Percentiles rank a stretch among this genome's conserved stretches.
phyloP scores from a whole-genome alignment of 2,797 vertebrate genomes.

The Spheniscus humboldti region DNA sequence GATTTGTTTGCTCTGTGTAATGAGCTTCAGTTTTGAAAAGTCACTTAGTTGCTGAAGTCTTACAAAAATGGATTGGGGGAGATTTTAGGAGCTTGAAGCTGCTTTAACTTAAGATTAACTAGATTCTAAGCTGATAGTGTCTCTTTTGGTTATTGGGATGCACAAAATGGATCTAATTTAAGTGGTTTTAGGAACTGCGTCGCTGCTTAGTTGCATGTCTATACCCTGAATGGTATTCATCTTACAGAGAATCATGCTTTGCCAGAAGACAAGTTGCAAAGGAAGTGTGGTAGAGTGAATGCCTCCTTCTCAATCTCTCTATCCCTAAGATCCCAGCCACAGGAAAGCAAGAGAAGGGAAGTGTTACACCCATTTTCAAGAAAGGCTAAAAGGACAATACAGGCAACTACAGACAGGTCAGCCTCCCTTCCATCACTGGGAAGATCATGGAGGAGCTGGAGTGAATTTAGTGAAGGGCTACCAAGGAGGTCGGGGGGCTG shows the following conservation, averaged over 20 bases:
- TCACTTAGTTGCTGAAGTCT: neutral
- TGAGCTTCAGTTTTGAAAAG: neutral
- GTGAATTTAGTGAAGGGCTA: neutral
- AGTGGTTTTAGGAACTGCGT: neutral
- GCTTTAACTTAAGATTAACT: neutral
- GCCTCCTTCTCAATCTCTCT: neutral
- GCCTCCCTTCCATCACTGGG: neutral
- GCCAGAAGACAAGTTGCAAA: neutral
- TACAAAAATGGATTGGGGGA: neutral
- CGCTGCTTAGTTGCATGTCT: neutral
- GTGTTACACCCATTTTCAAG: neutral
- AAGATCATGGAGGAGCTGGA: neutral
- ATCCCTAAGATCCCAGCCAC: neutral
- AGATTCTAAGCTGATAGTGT: neutral
- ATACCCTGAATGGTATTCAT: neutral
- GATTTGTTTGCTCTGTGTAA: neutral
- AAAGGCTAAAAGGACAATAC: neutral
- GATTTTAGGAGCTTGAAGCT: neutral
- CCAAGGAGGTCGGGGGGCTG: neutral
- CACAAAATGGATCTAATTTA: neutral
- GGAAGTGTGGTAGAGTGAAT: neutral
- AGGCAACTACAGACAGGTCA: neutral
- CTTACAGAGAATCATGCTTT: neutral
- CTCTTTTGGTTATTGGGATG: neutral
- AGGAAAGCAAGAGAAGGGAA: neutral